phyloP scores from a whole-genome alignment of 2,113 vertebrate genomes.

The Tauraco erythrolophus region DNA sequence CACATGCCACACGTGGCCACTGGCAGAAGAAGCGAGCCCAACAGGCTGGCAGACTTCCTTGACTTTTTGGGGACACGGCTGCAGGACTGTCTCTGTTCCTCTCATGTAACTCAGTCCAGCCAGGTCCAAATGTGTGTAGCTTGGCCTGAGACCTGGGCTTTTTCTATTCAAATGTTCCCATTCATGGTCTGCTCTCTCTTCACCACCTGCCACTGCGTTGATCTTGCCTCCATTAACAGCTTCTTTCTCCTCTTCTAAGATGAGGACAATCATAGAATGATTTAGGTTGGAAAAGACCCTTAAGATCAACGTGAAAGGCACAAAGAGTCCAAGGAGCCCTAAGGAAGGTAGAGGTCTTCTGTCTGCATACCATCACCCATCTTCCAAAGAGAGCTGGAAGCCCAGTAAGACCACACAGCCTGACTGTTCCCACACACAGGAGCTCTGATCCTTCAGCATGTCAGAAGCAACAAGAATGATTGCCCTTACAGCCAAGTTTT shows the following conservation, averaged over 20 bases:
- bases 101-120: not conserved
- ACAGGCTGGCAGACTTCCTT: not conserved
- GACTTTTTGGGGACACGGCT: not conserved
- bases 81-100: not conserved
- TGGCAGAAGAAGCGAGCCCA: not conserved
- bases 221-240: not conserved
- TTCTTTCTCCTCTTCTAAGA: not conserved
- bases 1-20: rapidly evolving
- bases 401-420: not conserved
- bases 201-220: not conserved
- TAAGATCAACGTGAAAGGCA: not conserved
- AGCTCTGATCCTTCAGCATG: not conserved
- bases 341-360: not conserved
- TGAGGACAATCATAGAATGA: not conserved
- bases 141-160: not conserved
- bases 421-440: not conserved
- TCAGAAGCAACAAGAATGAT: not conserved
- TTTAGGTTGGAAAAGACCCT: not conserved
- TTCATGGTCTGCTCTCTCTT: not conserved
- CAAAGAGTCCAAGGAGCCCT: not conserved
- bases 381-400: not conserved
- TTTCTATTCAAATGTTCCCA: not conserved
- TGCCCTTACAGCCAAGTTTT: not conserved
- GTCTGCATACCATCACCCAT: not conserved
- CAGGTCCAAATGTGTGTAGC: not conserved